phyloP scores from a whole-genome alignment of 2,113 vertebrate genomes.

The Hippocampus guttulatus region DNA sequence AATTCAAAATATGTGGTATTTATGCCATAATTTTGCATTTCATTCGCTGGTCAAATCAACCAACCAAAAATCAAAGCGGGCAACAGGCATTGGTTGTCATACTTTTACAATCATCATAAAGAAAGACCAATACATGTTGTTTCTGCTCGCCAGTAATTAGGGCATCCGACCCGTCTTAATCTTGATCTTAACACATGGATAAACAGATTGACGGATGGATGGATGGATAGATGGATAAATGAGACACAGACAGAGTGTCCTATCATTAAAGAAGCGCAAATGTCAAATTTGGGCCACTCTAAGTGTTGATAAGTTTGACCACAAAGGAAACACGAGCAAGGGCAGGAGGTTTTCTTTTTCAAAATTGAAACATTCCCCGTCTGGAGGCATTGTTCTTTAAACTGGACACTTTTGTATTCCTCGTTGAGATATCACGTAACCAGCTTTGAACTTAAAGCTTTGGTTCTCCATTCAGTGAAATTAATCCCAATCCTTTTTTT shows the following conservation, averaged over 20 bases:
- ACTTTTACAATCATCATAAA: background rate
- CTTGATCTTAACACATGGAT: too few relatives aligned
- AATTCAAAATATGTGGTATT: constrained; percentile 21
- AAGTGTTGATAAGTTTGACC: constrained; percentile 33
- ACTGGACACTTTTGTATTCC: constrained; percentile 51
- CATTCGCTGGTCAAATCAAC: background rate
- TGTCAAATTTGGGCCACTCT: constrained; percentile 6
- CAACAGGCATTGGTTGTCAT: background rate
- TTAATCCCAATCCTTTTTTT: constrained; percentile 27
- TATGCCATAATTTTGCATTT: constrained; percentile 17
- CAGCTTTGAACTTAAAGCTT: constrained; percentile 53
- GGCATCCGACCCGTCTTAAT: too few relatives aligned
- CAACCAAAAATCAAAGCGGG: constrained; percentile 9
- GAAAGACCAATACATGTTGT: background rate
- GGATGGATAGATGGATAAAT: background rate
- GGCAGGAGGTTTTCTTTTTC: constrained; percentile 22
- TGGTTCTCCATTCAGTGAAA: constrained; percentile 49
- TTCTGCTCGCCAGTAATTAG: too few relatives aligned
- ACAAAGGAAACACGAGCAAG: constrained; percentile 13
- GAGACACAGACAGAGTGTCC: background rate
- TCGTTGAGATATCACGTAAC: constrained; percentile 53
- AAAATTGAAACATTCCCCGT: constrained; percentile 26
- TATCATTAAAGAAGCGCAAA: constrained; percentile 5
- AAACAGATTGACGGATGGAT: too few relatives aligned
- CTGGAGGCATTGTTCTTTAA: constrained; percentile 45